Base-by-base conservation (phyloP, 1,140 invertebrate species). In the Achroia grisella region DNA sequence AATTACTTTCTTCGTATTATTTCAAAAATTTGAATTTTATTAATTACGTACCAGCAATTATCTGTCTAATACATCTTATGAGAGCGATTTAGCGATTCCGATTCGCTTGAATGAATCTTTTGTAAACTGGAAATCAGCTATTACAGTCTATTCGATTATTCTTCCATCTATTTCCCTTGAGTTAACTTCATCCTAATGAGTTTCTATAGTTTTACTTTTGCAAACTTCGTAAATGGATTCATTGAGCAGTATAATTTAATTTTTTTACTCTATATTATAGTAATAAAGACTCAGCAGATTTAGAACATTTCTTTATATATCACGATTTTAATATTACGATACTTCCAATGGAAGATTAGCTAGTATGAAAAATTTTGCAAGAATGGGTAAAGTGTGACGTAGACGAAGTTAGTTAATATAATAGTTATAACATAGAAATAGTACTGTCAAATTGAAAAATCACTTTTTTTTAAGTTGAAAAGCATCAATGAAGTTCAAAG, bases 51-150 rank as follows among this genome's bases (percentile, higher is more conserved):
- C 36, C 53, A 52, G 56, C 62, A 62, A 66, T 62, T 52, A 62
- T 56, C 48, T 55, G 49, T 54, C 55, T 52, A n/a, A n/a, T n/a
- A 48, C 40, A 53, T 35, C 43, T 45, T 64, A 55, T 60, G 51
- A 58, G 64, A 62, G 64, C 64, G 63, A 69, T 73, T 72, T 62
- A 63, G 65, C 71, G 67, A 68, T 71, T 70, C 52, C 44, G 49
- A 57, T 70, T 50, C 63, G 61, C 51, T 51, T 68, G 64, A 73
- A 62, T 58, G 65, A 73, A 54, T 66, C 65, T 64, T 76, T 81
- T 82, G 78, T 82, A 72, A 71, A 48, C 60, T 66, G 56, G 55
- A 71, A 72, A 72, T 69, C 66, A 72, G 70, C 65, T 73, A 75
- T 75, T 73, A 70, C 62, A 56, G 55, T 46, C 59, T 54, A 63